Evolutionary conservation across 2,888 invertebrate genomes (phyloP).

Genomic region (Antheraea assamensis): DNA sequence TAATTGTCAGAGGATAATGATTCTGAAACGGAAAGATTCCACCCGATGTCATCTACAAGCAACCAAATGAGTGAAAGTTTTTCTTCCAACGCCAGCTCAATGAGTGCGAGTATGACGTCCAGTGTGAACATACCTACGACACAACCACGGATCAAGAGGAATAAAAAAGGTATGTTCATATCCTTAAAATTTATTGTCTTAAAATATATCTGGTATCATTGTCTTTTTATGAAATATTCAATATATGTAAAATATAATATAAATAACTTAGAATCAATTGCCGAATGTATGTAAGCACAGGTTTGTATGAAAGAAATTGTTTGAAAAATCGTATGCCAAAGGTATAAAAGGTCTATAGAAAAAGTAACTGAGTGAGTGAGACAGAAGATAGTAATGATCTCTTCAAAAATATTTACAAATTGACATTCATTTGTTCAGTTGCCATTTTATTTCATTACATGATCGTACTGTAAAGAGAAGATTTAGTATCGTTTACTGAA

Average conservation of each 20-base stretch:
- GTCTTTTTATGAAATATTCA: not conserved
- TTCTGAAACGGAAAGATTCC: conserved; percentile 85
- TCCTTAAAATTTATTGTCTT: not conserved
- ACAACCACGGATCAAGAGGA: conserved; percentile 67
- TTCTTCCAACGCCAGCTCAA: conserved; percentile 84
- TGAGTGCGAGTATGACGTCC: conserved; percentile 86
- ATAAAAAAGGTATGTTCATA: conserved; percentile 61
- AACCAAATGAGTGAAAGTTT: conserved; percentile 83
- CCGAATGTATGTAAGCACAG: no score
- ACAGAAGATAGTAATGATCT: no score
- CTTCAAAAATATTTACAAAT: no score
- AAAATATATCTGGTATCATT: not conserved
- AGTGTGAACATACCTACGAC: conserved; percentile 73
- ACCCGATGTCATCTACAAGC: conserved; percentile 83
- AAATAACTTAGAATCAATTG: not conserved
- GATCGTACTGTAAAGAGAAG: no score
- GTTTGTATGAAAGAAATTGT: no score
- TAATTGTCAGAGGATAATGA: conserved; percentile 83
- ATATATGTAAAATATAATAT: not conserved
- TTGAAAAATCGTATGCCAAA: no score
- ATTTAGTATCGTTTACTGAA: no score
- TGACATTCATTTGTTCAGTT: no score
- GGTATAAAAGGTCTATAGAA: no score
- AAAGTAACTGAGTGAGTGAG: no score
- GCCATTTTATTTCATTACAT: no score